Evolutionary conservation across 2,113 vertebrate species (phyloP).

Genomic region (Accipiter virgatus): DNA sequence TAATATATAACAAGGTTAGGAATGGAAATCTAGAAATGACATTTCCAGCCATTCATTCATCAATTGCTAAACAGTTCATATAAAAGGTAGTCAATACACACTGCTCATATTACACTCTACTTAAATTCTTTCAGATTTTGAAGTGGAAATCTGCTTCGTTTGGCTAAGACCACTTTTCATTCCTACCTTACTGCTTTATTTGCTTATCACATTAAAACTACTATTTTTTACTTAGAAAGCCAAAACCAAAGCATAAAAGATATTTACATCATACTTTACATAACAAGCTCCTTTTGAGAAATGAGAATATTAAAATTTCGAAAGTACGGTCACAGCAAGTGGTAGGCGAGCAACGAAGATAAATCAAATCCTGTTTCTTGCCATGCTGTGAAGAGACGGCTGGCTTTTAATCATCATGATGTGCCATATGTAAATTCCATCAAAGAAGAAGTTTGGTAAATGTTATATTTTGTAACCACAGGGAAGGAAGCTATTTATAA

Average conservation of each 20-base stretch:
- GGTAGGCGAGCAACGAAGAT: conserved; percentile 73
- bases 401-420: conserved; percentile 80
- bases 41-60: background rate
- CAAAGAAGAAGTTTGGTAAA: conserved; percentile 78
- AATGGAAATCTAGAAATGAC: background rate
- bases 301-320: conserved; percentile 80
- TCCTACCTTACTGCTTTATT: conserved; percentile 17
- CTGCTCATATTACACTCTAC: background rate
- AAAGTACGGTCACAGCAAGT: conserved; percentile 77
- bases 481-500: conserved; percentile 75
- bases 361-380: conserved; percentile 80
- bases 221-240: conserved; percentile 6
- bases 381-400: conserved; percentile 76
- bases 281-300: conserved; percentile 74
- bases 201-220: conserved; percentile 12
- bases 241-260: conserved; percentile 58
- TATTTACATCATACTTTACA: conserved; percentile 76
- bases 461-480: conserved; percentile 73
- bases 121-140: background rate
- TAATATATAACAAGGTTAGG: background rate
- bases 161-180: background rate
- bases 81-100: background rate
- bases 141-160: background rate
- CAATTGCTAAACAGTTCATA: background rate
- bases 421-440: conserved; percentile 80